These are phyloP conservation scores for Apamea epomidion DNA, from an alignment of 2,888 invertebrate species.

Conservation along the genomic window DNA sequence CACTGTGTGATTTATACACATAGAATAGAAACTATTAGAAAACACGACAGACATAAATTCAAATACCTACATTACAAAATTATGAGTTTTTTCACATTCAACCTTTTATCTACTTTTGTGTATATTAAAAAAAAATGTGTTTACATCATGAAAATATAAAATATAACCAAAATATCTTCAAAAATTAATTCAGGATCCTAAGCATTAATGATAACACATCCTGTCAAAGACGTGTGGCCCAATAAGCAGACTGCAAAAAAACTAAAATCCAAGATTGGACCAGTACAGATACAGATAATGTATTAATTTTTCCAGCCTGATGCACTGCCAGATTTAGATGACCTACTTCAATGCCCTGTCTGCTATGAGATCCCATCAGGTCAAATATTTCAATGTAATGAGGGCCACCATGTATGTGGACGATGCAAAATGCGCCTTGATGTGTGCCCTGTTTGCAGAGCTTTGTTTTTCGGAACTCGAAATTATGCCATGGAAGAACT, in stretches of 20 bases:
- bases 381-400: slow-evolving; percentile 88
- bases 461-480: slow-evolving; percentile 87
- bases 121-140: background rate
- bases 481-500: slow-evolving; percentile 90
- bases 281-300: background rate
- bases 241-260: background rate
- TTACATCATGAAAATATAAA: background rate
- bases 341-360: slow-evolving; percentile 90
- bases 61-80: background rate
- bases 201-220: background rate
- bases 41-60: background rate
- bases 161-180: background rate
- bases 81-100: background rate
- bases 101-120: background rate
- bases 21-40: background rate
- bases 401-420: slow-evolving; percentile 90
- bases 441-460: slow-evolving; percentile 89
- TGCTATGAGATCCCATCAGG: slow-evolving; percentile 89
- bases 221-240: background rate
- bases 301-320: slow-evolving; percentile 77
- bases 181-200: background rate
- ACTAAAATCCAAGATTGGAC: background rate
- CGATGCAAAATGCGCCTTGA: slow-evolving; percentile 86
- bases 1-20: background rate
- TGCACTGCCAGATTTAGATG: slow-evolving; percentile 87